Evolutionary conservation across 2,888 invertebrate genomes (phyloP), one percentile per base, ranked within the genome.

Genomic region (Plebejus anna): DNA sequence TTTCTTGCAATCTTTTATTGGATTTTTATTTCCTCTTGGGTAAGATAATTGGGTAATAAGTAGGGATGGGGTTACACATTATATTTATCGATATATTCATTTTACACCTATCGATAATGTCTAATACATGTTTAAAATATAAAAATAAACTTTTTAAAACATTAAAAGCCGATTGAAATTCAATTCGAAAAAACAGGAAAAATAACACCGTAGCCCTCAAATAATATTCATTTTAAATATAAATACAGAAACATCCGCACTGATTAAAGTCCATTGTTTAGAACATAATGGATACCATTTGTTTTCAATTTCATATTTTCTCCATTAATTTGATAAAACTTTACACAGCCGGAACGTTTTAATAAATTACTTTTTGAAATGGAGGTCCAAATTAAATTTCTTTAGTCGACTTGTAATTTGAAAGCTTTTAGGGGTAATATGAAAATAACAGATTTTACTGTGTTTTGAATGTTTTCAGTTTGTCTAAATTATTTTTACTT

Each of bases 1-100:
- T 73, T 51, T 73, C 51, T 28, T 55, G 32, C 55, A 73, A 51
- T 6, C 73, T 42, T 73, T 73, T 73, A 73, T 73, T 73, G 55
- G 28, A 73, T 73, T 73, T 73, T 73, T 73, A 73, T 73, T 73
- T 73, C 55, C 73, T 73, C 16, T 32, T 28, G 51, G 73, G 55
- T 51, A 51, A 73, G 32, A 73, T 73, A 73, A 73, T 55, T 28
- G 73, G 47, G 32, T 73, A 73, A 73, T 73, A 73, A 73, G 13
- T 73, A 73, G 73, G 11, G 73, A 55, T 28, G 73, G 13, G 73
- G 55, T 55, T 55, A 36, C 5, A 47, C n/a, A 7, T 9, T 32
- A 66, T 3, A 28, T 66, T 32, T 66, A 13, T 66, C 66, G 66
- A 66, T 66, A 59, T 57, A n/a, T 13, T 55, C 16, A 55, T 4